Base-by-base conservation (phyloP, 2,888 invertebrate species). In the Meteorus colon region DNA sequence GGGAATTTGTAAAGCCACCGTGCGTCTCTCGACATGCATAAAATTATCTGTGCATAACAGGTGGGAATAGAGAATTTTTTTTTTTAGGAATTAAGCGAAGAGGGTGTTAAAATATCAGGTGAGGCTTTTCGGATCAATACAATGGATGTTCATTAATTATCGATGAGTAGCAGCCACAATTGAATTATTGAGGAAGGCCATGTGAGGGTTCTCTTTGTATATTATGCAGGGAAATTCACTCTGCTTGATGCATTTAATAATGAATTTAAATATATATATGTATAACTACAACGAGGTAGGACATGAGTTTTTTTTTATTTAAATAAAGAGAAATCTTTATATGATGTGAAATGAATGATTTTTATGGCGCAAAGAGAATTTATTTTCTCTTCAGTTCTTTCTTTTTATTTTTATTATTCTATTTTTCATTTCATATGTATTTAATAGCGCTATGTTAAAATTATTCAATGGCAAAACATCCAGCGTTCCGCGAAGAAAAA, bases 281-380 rank as follows among this genome's bases (percentile, higher is more conserved):
- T 74, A 76, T 51, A 66, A 71, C 77, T 79, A 75, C 77, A 77
- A 79, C 79, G 80, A 79, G 80, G 80, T 79, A 79, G 78, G 79
- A 79, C 77, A 80, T 74, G 73, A 78, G 67, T 76, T 55, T 48
- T 29, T 60, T 48, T 67, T 73, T 34, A 24, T 67, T 24, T 24
- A 29, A 67, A 45, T 55, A 19, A 55, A 55, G 6, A 55, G 19
- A 55, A 55, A 55, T 55, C 4, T 10, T 55, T 55, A 4, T n/a
- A 48, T n/a, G 41, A 0, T n/a, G 16, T 55, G n/a, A 19, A 24
- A 55, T 41, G 41, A 41, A 41, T 55, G 4, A 55, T 55, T 55
- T 55, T 6, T 48, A 16, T n/a, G 4, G 16, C 48, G n/a, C 48
- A n/a, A 34, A 16, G n/a, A n/a, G n/a, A n/a, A 48, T 48, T 48